Conservation (phyloP, 2,888 invertebrate genomes). For the Sphinx pinastri region DNA sequence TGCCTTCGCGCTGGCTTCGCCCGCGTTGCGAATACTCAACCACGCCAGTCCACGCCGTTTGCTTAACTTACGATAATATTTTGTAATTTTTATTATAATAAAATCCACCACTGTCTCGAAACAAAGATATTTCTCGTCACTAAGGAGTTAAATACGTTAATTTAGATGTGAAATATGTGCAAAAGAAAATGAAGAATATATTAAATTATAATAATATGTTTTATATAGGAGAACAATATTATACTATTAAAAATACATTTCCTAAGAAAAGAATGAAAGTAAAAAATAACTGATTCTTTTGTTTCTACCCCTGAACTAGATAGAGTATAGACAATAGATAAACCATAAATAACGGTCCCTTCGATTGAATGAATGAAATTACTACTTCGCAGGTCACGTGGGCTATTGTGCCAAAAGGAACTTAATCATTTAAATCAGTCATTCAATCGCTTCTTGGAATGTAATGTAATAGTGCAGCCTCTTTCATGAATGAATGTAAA, state of each 20-base stretch:
- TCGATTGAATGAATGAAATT: slow-evolving; percentile 68
- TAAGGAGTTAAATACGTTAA: too few relatives aligned
- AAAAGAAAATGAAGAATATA: too few relatives aligned
- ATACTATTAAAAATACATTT: too few relatives aligned
- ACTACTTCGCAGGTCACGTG: slow-evolving; percentile 66
- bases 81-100: slow-evolving; percentile 15
- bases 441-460: slow-evolving; percentile 64
- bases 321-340: slow-evolving; percentile 32
- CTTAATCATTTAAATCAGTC: slow-evolving; percentile 73
- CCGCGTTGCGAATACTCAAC: slow-evolving; percentile 44
- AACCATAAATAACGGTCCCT: slow-evolving; percentile 52
- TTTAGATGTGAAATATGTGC: too few relatives aligned
- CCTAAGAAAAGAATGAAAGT: neutral
- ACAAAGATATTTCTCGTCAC: too few relatives aligned
- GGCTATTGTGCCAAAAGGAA: slow-evolving; percentile 73
- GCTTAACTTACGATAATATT: slow-evolving; percentile 28
- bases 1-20: slow-evolving; percentile 50
- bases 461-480: slow-evolving; percentile 64
- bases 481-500: slow-evolving; percentile 75
- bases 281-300: neutral
- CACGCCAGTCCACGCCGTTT: slow-evolving; percentile 25
- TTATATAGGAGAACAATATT: too few relatives aligned
- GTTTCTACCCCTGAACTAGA: neutral
- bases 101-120: neutral
- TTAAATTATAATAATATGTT: too few relatives aligned